A percentile compares a stretch with the other conserved stretches of the same genome.
phyloP scores from a whole-genome alignment of 2,888 invertebrate species.

The Altica lythri region DNA sequence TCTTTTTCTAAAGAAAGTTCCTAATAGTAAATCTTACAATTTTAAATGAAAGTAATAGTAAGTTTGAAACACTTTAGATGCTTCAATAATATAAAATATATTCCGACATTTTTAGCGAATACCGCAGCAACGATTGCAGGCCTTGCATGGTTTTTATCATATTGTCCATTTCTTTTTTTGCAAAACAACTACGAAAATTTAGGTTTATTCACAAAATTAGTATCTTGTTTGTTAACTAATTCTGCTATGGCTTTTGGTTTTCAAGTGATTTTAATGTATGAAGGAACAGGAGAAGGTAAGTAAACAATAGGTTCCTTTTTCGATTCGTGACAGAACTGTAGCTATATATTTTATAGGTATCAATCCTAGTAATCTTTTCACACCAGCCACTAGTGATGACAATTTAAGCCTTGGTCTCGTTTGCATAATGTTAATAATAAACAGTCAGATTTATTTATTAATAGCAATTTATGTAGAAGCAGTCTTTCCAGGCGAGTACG shows the following conservation, averaged over 20 bases:
- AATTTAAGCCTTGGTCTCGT: constrained; percentile 71
- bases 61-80: no score
- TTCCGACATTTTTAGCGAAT: constrained; percentile 68
- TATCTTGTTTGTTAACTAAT: constrained; percentile 72
- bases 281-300: constrained; percentile 71
- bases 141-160: constrained; percentile 75
- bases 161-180: constrained; percentile 73
- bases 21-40: no score
- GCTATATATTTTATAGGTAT: constrained; percentile 58
- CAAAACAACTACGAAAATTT: constrained; percentile 67
- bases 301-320: neutral
- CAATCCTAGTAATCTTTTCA: constrained; percentile 68
- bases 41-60: no score
- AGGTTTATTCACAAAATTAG: constrained; percentile 63
- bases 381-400: constrained; percentile 69
- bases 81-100: neutral
- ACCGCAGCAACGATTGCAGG: constrained; percentile 78
- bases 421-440: constrained; percentile 72
- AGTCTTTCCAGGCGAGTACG: constrained; percentile 83
- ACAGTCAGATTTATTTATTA: constrained; percentile 71
- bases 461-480: constrained; percentile 86
- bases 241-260: constrained; percentile 82
- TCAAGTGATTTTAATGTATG: constrained; percentile 72
- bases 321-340: neutral
- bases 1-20: no score